Conservation (phyloP, 2,113 vertebrate species). For the Verasper variegatus region DNA sequence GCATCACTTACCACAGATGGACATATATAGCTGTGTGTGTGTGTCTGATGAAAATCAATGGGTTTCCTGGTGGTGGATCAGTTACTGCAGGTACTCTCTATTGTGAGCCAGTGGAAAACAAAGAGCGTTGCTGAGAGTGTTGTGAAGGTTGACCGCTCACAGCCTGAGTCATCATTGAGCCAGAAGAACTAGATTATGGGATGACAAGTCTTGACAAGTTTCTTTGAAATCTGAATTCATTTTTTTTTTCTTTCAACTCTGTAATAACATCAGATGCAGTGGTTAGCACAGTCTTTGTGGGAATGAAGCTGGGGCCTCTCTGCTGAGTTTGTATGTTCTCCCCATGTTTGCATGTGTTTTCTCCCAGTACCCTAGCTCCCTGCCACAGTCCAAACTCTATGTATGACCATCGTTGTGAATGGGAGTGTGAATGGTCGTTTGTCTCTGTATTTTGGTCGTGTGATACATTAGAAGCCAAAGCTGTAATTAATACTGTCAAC, state of each 20-base stretch:
- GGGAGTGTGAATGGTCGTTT: too few relatives aligned
- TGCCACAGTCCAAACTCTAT: too few relatives aligned
- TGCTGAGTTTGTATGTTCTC: too few relatives aligned
- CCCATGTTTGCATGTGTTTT: too few relatives aligned
- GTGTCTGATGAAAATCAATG: slow-evolving; percentile 58
- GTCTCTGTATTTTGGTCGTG: too few relatives aligned
- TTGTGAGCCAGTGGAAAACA: neutral
- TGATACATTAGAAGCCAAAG: too few relatives aligned
- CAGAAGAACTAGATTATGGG: neutral
- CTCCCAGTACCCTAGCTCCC: too few relatives aligned
- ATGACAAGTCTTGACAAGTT: neutral
- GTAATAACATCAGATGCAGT: neutral
- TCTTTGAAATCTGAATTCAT: neutral
- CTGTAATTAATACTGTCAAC: too few relatives aligned
- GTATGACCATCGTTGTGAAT: too few relatives aligned
- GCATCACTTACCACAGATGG: slow-evolving; percentile 60
- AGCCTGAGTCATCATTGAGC: neutral
- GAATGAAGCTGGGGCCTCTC: too few relatives aligned
- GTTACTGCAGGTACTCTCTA: slow-evolving; percentile 31
- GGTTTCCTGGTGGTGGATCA: slow-evolving; percentile 49
- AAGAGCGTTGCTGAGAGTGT: neutral
- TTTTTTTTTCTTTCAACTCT: neutral
- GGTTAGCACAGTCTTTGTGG: too few relatives aligned
- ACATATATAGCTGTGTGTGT: slow-evolving; percentile 35
- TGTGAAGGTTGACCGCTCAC: neutral